Evolutionary conservation across 2,888 invertebrate genomes (phyloP).

Genomic region (Sisyra terminalis): DNA sequence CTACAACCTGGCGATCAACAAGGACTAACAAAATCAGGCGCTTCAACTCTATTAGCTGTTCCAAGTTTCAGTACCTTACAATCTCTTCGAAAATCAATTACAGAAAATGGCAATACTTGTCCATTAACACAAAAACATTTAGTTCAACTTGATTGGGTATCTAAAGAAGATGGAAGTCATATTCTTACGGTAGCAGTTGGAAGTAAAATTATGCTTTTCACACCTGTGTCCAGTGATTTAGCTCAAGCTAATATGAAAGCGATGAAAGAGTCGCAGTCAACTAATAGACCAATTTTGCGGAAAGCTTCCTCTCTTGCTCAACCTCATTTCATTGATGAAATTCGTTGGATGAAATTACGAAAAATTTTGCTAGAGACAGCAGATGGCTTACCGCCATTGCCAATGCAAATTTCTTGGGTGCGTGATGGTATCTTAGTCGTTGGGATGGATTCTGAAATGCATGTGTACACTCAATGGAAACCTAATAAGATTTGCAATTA

Average conservation of each 20-base stretch:
- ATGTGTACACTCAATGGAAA: slow-evolving; percentile 97
- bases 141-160: slow-evolving; percentile 97
- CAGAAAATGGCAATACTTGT: slow-evolving; percentile 83
- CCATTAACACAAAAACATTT: slow-evolving; percentile 82
- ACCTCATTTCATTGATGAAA: slow-evolving; percentile 79
- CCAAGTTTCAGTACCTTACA: slow-evolving; percentile 84
- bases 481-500: slow-evolving; percentile 33
- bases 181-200: slow-evolving; percentile 93
- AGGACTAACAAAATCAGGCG: slow-evolving; percentile 22
- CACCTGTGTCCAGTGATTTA: slow-evolving; percentile 85
- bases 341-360: slow-evolving; percentile 90
- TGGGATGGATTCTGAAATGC: slow-evolving; percentile 99
- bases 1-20: slow-evolving; percentile 20
- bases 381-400: slow-evolving; percentile 89
- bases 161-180: slow-evolving; percentile 97
- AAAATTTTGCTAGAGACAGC: slow-evolving; percentile 84
- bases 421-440: slow-evolving; percentile 95
- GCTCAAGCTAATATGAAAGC: slow-evolving; percentile 82
- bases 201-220: slow-evolving; percentile 80
- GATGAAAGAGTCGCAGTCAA: slow-evolving; percentile 51
- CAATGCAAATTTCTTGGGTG: slow-evolving; percentile 99
- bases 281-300: slow-evolving; percentile 68
- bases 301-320: slow-evolving; percentile 86
- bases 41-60: slow-evolving; percentile 50
- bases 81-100: slow-evolving; percentile 71